Evolutionary conservation across 2,888 invertebrate genomes (phyloP).

Genomic region (Orthosia gracilis): DNA sequence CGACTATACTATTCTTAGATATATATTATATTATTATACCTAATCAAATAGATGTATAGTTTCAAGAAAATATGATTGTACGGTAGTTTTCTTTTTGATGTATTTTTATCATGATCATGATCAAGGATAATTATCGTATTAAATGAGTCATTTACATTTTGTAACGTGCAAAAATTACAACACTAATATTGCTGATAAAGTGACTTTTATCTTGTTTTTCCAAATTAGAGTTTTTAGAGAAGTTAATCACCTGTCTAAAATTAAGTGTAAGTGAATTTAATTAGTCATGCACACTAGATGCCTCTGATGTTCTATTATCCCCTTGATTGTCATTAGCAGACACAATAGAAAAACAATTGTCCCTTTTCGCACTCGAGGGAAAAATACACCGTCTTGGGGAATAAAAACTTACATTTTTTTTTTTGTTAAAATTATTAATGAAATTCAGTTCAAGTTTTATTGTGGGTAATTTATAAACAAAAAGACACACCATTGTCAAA

Average conservation of each 20-base stretch:
- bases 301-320: background rate
- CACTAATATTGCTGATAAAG: background rate
- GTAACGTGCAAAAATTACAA: background rate
- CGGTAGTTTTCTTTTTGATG: background rate
- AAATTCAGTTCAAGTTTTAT: no score
- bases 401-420: no score
- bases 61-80: background rate
- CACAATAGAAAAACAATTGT: no score
- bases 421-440: no score
- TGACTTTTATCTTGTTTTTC: constrained; percentile 6
- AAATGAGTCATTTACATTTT: constrained; percentile 5
- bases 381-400: no score
- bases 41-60: background rate
- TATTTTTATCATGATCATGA: constrained; percentile 1
- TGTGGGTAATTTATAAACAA: no score
- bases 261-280: background rate
- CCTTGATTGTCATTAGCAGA: no score
- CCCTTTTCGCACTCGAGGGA: no score
- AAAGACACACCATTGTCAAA: background rate
- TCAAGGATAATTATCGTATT: background rate
- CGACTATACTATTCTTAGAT: no score
- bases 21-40: background rate
- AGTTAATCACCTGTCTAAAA: background rate
- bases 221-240: constrained; percentile 6
- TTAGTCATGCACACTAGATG: background rate